Evolutionary conservation across 2,797 vertebrate species (phyloP).

Genomic region (Discoglossus pictus): DNA sequence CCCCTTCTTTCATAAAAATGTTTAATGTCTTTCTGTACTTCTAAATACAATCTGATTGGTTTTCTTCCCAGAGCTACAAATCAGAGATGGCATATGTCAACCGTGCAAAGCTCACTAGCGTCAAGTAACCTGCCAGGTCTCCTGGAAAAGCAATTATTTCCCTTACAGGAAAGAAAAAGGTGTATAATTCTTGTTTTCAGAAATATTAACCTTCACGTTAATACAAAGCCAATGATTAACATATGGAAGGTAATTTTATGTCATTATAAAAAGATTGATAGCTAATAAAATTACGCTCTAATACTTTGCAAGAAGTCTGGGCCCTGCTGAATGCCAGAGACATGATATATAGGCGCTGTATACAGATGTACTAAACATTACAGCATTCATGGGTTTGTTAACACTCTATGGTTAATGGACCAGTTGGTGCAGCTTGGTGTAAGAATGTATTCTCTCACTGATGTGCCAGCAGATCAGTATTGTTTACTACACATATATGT

Average conservation of each 20-base stretch:
- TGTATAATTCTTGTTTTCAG: constrained; percentile 39
- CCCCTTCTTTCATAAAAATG: background rate
- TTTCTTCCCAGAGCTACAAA: constrained; percentile 46
- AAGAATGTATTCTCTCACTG: no score
- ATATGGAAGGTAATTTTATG: constrained; percentile 41
- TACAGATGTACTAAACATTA: background rate
- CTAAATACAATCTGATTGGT: constrained; percentile 46
- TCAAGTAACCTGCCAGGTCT: constrained; percentile 36
- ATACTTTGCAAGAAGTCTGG: constrained; percentile 2
- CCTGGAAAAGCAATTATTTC: constrained; percentile 45
- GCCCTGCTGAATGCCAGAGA: background rate
- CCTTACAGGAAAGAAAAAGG: constrained; percentile 29
- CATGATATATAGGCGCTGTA: background rate
- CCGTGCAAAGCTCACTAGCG: constrained; percentile 46
- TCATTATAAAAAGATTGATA: constrained; percentile 31
- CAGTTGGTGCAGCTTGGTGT: background rate
- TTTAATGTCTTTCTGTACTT: constrained; percentile 33
- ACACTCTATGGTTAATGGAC: background rate
- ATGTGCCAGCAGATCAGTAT: no score
- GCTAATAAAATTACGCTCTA: constrained; percentile 26
- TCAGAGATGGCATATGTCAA: constrained; percentile 43
- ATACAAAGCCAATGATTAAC: constrained; percentile 29
- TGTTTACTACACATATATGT: no score
- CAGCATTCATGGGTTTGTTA: background rate
- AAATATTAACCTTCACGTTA: constrained; percentile 26